These are phyloP conservation scores for Polyergus mexicanus DNA, from an alignment of 1,140 invertebrate species.

Conservation along the genomic window DNA sequence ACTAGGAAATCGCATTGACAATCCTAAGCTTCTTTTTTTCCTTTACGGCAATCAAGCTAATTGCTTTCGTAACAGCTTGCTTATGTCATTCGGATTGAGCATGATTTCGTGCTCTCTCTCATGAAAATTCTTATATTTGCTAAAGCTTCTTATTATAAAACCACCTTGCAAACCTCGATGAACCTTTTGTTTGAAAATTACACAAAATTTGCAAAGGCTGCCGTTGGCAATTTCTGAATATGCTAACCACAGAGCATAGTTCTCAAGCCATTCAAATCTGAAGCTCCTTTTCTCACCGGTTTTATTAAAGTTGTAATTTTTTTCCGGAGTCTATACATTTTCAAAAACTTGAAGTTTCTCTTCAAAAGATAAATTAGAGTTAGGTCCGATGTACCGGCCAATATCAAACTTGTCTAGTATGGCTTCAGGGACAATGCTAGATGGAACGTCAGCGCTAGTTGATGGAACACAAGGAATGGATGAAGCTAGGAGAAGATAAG, in stretches of 20 bases:
- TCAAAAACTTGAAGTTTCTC: too few relatives aligned
- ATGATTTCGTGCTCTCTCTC: neutral
- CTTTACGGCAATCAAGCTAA: neutral
- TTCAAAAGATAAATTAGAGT: too few relatives aligned
- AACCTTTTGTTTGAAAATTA: neutral
- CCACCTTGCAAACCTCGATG: neutral
- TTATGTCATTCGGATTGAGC: neutral
- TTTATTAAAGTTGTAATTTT: too few relatives aligned
- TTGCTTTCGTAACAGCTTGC: neutral
- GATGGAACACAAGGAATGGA: too few relatives aligned
- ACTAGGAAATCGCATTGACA: neutral
- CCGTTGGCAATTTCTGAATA: neutral
- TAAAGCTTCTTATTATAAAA: slow-evolving; percentile 1
- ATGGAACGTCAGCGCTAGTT: too few relatives aligned
- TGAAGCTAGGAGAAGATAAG: too few relatives aligned
- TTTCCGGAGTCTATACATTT: too few relatives aligned
- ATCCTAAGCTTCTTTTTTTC: neutral
- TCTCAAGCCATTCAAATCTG: too few relatives aligned
- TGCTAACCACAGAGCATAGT: neutral
- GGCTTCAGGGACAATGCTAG: too few relatives aligned
- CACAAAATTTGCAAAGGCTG: neutral
- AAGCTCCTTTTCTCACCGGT: too few relatives aligned
- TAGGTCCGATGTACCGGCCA: too few relatives aligned
- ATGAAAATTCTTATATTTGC: neutral
- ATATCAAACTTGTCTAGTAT: too few relatives aligned